Evolutionary conservation across 2,113 vertebrate genomes (phyloP).

Genomic region (Xyrauchen texanus): DNA sequence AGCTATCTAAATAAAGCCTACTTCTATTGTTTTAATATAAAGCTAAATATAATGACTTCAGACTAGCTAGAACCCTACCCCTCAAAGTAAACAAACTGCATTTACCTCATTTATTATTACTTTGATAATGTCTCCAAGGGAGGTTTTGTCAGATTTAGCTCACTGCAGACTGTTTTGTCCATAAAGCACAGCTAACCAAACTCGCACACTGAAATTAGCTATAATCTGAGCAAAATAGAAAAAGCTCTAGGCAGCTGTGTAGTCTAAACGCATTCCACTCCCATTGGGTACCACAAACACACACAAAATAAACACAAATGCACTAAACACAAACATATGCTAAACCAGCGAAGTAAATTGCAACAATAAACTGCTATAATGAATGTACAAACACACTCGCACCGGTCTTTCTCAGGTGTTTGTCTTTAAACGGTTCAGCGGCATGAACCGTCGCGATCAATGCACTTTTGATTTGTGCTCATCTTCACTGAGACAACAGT

Average conservation of each 20-base stretch:
- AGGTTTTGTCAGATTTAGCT: too few species aligned
- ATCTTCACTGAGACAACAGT: not conserved
- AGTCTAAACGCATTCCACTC: not conserved
- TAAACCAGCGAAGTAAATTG: not conserved
- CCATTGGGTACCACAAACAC: constrained; percentile 10
- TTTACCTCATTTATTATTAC: too few species aligned
- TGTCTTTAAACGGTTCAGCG: not conserved
- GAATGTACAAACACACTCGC: constrained; percentile 19
- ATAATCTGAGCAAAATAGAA: too few species aligned
- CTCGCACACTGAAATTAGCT: too few species aligned
- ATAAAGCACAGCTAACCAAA: too few species aligned
- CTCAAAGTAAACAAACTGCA: not conserved
- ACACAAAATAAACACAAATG: not conserved
- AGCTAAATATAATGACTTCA: not conserved
- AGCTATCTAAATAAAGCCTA: not conserved
- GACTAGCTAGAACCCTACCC: not conserved
- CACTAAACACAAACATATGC: not conserved
- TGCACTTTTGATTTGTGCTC: constrained; percentile 16
- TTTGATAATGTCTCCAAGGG: too few species aligned
- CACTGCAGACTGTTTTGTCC: too few species aligned
- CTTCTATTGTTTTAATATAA: not conserved
- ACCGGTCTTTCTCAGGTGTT: not conserved
- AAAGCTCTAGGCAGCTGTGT: too few species aligned
- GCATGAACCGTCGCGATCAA: not conserved
- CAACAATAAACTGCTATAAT: not conserved